Percentiles rank a stretch among this genome's conserved stretches.
Evolutionary conservation across 2,113 vertebrate genomes (phyloP).

Genomic region (Silurus meridionalis): DNA sequence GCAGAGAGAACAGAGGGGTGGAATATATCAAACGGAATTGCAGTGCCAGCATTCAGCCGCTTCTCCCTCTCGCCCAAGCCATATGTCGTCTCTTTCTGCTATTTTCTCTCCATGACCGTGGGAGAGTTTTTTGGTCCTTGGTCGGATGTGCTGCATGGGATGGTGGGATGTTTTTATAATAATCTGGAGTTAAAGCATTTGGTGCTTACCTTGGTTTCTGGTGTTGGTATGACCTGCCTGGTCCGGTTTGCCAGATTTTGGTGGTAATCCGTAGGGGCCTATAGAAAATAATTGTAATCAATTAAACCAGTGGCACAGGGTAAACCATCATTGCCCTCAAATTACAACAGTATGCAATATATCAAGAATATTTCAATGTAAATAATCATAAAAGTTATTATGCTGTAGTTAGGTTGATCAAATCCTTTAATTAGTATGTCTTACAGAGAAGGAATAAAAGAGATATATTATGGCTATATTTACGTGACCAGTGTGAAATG

Average conservation of each 20-base stretch:
- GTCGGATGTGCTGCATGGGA: constrained; percentile 7
- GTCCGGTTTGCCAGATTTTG: constrained; percentile 69
- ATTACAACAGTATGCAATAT: neutral
- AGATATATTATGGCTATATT: neutral
- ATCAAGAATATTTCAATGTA: neutral
- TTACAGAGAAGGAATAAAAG: neutral
- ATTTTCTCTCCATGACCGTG: constrained; percentile 6
- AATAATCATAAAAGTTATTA: neutral
- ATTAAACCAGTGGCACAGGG: neutral
- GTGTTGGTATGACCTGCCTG: constrained; percentile 72
- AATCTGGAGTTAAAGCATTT: neutral
- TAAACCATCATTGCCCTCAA: neutral
- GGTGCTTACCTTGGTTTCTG: constrained; percentile 71
- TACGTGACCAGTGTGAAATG: neutral
- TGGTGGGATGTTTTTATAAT: constrained; percentile 16
- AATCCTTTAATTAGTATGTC: neutral
- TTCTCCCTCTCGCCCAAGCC: constrained; percentile 35
- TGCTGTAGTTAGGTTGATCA: neutral
- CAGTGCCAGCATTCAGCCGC: constrained; percentile 30
- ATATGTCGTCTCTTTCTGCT: constrained; percentile 35
- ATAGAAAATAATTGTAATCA: constrained; percentile 19
- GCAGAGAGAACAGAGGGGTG: constrained; percentile 52
- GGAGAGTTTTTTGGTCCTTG: constrained; percentile 27
- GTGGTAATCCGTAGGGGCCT: constrained; percentile 75
- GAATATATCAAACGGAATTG: constrained; percentile 58